Conservation (phyloP, 2,888 invertebrate genomes). For the Andrena minutula region DNA sequence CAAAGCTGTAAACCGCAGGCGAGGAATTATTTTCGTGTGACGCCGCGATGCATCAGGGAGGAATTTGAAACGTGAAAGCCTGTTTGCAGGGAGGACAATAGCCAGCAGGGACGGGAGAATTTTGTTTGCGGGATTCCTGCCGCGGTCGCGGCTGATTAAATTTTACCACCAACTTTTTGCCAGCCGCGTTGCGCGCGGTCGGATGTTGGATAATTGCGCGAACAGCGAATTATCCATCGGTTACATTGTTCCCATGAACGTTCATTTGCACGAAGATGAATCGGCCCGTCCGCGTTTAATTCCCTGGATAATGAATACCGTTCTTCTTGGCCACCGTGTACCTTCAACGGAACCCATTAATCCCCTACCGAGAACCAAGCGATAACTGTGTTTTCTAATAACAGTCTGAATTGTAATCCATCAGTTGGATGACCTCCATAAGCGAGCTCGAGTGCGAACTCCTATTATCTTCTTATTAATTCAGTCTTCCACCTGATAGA, state of each 20-base stretch:
- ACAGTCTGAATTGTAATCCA: background rate
- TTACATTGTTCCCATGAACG: conserved; percentile 29
- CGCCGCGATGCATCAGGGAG: too few relatives aligned
- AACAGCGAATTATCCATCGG: conserved; percentile 26
- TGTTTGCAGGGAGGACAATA: too few relatives aligned
- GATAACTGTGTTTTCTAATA: conserved; percentile 3
- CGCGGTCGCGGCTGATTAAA: conserved; percentile 42
- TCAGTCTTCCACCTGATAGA: too few relatives aligned
- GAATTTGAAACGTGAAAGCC: too few relatives aligned
- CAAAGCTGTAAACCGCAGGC: too few relatives aligned
- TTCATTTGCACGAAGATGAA: conserved; percentile 30
- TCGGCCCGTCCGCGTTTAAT: conserved; percentile 4
- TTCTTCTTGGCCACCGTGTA: too few relatives aligned
- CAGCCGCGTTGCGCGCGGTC: background rate
- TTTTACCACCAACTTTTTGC: conserved; percentile 38
- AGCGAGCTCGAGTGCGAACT: too few relatives aligned
- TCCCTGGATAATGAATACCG: conserved; percentile 16
- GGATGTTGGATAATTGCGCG: conserved; percentile 32
- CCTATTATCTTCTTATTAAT: too few relatives aligned
- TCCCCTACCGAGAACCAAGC: background rate
- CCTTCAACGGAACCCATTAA: background rate
- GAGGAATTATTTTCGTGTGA: too few relatives aligned
- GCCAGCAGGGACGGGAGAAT: too few relatives aligned
- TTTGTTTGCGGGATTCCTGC: too few relatives aligned
- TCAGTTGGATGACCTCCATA: background rate